A percentile compares a stretch with the other conserved stretches of the same genome.
These are phyloP conservation scores for Cyaniris semiargus DNA, from an alignment of 2,888 invertebrate genomes.

Conservation along the genomic window DNA sequence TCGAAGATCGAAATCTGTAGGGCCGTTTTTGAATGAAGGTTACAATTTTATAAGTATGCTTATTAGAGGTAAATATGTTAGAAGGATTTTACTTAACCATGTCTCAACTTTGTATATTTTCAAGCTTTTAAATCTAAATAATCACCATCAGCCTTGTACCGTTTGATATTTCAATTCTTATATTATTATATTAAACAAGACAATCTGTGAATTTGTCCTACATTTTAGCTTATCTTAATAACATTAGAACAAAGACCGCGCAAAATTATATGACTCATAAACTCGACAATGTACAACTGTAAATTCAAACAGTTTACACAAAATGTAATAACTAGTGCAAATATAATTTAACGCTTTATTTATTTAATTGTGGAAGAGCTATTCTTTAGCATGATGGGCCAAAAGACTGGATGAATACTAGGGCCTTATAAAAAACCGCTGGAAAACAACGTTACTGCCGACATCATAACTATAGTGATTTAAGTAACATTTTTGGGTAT, in stretches of 20 bases:
- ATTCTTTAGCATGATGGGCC: no score
- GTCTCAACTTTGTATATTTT: no score
- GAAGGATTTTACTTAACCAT: no score
- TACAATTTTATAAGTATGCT: no score
- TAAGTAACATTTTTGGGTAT: no score
- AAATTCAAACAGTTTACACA: not conserved
- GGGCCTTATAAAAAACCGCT: not conserved
- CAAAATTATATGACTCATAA: not conserved
- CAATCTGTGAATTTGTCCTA: not conserved
- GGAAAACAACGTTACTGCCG: not conserved
- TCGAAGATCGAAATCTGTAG: not conserved
- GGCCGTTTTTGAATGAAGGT: not conserved
- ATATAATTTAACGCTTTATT: not conserved
- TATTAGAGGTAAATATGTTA: no score
- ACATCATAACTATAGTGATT: no score
- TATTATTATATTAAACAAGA: not conserved
- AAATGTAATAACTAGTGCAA: constrained; percentile 3
- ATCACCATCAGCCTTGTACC: no score
- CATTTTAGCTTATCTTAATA: not conserved
- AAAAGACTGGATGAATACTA: no score
- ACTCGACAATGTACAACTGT: not conserved
- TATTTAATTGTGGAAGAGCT: not conserved
- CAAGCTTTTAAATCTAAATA: no score
- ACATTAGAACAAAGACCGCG: not conserved
- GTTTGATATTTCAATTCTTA: not conserved